A percentile compares a stretch with the other conserved stretches of the same genome.
phyloP scores from a whole-genome alignment of 64 coral and sea anemone genomes.

The Montipora foliosa region DNA sequence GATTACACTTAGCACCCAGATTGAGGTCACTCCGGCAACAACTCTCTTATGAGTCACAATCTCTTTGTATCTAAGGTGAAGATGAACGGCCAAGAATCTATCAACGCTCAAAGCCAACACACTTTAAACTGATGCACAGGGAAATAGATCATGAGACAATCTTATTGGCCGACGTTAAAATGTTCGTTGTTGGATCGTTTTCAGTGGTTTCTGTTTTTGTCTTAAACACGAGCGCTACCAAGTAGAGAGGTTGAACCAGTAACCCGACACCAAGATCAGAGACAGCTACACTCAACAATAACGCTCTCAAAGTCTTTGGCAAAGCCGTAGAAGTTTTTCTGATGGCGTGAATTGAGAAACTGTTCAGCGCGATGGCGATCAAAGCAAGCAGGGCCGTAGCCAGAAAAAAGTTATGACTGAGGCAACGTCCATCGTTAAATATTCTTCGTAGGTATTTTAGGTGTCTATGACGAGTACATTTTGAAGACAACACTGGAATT shows the following conservation, averaged over 20 bases:
- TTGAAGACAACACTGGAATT: no score
- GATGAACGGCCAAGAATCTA: not conserved
- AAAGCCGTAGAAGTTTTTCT: not conserved
- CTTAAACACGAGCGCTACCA: not conserved
- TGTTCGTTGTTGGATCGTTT: not conserved
- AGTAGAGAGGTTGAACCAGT: not conserved
- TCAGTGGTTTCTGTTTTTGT: not conserved
- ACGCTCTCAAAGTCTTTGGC: not conserved
- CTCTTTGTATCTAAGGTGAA: not conserved
- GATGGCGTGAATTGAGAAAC: not conserved
- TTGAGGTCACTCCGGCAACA: not conserved
- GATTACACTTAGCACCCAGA: not conserved
- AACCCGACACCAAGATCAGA: not conserved
- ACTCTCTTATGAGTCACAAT: not conserved
- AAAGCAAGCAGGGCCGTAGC: no score
- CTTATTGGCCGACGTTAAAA: no score
- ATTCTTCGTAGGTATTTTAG: no score
- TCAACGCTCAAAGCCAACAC: not conserved
- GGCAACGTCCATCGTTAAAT: no score
- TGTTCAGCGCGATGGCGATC: not conserved
- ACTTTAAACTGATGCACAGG: not conserved
- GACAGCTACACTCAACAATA: not conserved
- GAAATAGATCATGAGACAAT: not conserved
- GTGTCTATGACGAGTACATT: no score
- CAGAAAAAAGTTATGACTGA: no score